These are phyloP conservation scores for Eira barbara DNA, from an alignment of 2,113 vertebrate genomes.

Conservation along the genomic window DNA sequence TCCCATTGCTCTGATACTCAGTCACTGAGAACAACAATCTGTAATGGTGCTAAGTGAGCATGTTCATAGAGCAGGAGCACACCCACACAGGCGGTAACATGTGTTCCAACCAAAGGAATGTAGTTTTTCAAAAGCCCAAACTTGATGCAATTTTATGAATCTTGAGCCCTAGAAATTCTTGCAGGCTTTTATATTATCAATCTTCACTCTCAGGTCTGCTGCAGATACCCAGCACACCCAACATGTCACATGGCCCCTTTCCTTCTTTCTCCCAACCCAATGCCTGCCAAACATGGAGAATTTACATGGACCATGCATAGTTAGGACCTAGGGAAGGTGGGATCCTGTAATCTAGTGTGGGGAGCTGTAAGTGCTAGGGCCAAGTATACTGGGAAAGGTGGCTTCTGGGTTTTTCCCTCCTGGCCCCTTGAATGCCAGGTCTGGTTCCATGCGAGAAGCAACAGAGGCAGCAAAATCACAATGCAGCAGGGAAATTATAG, in stretches of 20 bases:
- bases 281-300: background rate
- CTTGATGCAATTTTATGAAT: background rate
- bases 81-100: background rate
- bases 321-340: background rate
- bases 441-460: background rate
- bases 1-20: background rate
- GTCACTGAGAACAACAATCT: background rate
- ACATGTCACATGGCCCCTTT: background rate
- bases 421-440: background rate
- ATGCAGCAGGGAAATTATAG: background rate
- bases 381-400: background rate
- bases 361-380: background rate
- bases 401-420: background rate
- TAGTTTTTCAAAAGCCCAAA: background rate
- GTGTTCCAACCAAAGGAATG: background rate
- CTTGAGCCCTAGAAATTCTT: background rate
- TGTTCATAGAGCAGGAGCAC: background rate
- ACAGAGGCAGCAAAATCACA: background rate
- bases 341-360: background rate
- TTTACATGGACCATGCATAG: background rate
- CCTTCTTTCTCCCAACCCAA: background rate
- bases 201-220: background rate
- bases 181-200: background rate
- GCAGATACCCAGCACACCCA: background rate
- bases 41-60: background rate